phyloP scores from a whole-genome alignment of 2,888 invertebrate genomes.

The Opisthograptis luteolata region DNA sequence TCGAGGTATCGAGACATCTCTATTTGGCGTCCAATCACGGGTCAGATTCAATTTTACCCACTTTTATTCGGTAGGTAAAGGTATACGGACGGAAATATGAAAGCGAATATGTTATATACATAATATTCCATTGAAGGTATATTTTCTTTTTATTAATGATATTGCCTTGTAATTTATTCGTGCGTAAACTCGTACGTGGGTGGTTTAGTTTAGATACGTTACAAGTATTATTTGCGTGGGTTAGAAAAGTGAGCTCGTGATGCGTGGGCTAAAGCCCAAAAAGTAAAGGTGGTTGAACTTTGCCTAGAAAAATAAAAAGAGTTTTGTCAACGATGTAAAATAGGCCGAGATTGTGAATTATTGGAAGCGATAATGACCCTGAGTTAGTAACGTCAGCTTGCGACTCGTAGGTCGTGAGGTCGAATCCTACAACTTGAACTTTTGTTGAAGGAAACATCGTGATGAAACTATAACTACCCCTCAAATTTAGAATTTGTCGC shows the following conservation, averaged over 20 bases:
- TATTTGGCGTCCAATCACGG: constrained; percentile 35
- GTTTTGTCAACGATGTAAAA: no score
- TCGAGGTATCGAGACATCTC: background rate
- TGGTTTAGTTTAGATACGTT: constrained; percentile 2
- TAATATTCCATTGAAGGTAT: no score
- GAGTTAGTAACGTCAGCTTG: no score
- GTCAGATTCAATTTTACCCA: constrained; percentile 55
- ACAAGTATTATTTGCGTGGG: constrained; percentile 11
- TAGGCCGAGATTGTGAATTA: no score
- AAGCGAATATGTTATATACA: constrained; percentile 43
- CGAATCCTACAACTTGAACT: no score
- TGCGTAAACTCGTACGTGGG: constrained; percentile 15
- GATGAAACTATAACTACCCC: no score
- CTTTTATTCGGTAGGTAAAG: constrained; percentile 56
- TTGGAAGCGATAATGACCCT: no score
- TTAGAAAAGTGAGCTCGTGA: background rate
- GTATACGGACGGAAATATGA: constrained; percentile 51
- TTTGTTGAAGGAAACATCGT: no score
- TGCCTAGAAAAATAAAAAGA: no score
- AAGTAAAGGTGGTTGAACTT: no score
- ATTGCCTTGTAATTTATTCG: constrained; percentile 29
- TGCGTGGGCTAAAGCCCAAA: background rate
- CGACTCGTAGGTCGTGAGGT: no score
- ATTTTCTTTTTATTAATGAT: constrained; percentile 40
- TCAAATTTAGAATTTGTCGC: no score